Evolutionary conservation across 2,888 invertebrate genomes (phyloP).

Genomic region (Nesidiocoris tenuis): DNA sequence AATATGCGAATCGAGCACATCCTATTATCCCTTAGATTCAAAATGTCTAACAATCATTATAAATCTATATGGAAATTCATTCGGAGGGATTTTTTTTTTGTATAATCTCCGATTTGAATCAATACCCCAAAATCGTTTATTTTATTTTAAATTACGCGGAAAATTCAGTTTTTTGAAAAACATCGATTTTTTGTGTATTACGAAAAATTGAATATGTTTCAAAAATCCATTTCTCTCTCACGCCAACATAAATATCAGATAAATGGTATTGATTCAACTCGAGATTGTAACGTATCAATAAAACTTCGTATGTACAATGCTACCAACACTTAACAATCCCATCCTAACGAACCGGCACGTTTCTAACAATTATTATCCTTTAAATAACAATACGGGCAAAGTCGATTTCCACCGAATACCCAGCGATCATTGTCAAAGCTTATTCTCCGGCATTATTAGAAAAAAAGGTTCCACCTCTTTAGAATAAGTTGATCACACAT

Average conservation of each 20-base stretch:
- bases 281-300: neutral
- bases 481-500: slow-evolving; percentile 39
- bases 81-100: slow-evolving; percentile 36
- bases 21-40: slow-evolving; percentile 27
- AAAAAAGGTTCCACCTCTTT: slow-evolving; percentile 6
- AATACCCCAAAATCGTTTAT: neutral
- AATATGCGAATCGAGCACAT: slow-evolving; percentile 32
- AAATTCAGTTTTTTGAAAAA: too few relatives aligned
- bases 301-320: neutral
- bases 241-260: neutral
- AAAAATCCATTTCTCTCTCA: too few relatives aligned
- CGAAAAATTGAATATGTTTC: too few relatives aligned
- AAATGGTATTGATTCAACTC: neutral
- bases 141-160: too few relatives aligned
- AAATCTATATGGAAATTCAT: slow-evolving; percentile 32
- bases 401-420: neutral
- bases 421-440: neutral
- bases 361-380: neutral
- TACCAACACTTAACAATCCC: neutral
- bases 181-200: neutral
- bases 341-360: neutral
- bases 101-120: neutral
- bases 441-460: neutral
- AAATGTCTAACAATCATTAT: slow-evolving; percentile 38
- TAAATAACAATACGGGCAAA: too few relatives aligned